These are phyloP conservation scores for Vipera ursinii DNA, from an alignment of 2,797 vertebrate genomes.

Conservation along the genomic window DNA sequence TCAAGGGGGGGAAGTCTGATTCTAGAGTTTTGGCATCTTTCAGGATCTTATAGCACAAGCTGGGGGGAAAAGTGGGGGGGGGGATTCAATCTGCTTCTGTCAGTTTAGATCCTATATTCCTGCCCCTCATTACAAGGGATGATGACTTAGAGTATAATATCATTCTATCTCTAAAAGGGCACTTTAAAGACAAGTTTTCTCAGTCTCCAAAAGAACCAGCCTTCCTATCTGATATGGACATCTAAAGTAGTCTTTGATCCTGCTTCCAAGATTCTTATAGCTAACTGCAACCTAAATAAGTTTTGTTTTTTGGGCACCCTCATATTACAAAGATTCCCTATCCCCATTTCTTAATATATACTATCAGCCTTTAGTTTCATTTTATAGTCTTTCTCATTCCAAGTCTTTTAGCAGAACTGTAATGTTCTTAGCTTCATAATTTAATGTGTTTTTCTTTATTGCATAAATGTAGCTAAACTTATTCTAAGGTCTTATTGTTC, in stretches of 20 bases:
- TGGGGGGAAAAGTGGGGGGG: neutral
- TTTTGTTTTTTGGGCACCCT: neutral
- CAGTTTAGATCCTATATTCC: neutral
- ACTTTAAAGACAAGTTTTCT: neutral
- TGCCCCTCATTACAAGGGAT: neutral
- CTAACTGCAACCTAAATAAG: neutral
- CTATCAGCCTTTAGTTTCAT: neutral
- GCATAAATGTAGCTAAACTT: neutral
- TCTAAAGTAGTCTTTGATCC: neutral
- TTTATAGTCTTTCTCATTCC: neutral
- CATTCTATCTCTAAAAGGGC: neutral
- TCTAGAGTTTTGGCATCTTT: neutral
- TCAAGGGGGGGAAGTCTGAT: neutral
- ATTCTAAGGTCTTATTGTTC: neutral
- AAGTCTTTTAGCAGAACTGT: neutral
- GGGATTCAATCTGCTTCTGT: neutral
- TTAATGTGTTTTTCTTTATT: neutral
- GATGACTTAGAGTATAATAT: neutral
- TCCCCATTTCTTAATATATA: neutral
- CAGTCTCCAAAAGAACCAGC: neutral
- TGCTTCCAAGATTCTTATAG: neutral
- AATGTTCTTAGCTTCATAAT: neutral
- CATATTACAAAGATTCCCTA: neutral
- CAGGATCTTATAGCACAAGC: neutral
- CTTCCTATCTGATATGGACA: neutral